phyloP scores from a whole-genome alignment of 1,140 invertebrate genomes.

The Chironomus striatipennis region DNA sequence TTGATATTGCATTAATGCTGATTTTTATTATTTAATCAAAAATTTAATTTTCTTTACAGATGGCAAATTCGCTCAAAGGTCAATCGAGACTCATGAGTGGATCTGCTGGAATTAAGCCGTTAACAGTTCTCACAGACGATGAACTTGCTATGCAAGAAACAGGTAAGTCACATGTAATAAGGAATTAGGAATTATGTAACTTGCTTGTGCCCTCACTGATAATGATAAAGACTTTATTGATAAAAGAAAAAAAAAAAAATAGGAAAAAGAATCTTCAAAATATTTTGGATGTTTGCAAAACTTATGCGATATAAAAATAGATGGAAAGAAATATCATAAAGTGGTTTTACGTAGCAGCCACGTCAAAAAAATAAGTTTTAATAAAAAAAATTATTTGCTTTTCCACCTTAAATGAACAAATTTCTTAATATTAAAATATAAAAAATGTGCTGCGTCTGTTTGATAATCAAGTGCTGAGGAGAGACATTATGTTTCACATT shows the following conservation, averaged over 20 bases:
- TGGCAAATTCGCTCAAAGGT: background rate
- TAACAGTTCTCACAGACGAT: constrained; percentile 64
- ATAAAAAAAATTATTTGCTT: background rate
- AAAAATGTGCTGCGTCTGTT: no score
- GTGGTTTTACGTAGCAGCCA: constrained; percentile 30
- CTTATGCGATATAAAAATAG: background rate
- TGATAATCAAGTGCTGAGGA: no score
- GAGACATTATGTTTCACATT: no score
- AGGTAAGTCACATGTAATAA: constrained; percentile 44
- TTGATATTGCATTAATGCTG: background rate
- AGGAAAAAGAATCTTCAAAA: constrained; percentile 22
- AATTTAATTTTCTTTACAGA: background rate
- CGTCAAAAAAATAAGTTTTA: constrained; percentile 37
- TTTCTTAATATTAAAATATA: no score
- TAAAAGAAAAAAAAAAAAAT: constrained; percentile 22
- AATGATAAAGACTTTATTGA: constrained; percentile 24
- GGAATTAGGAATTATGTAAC: constrained; percentile 25
- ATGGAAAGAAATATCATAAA: background rate
- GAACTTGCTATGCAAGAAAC: constrained; percentile 70
- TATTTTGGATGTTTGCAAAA: background rate
- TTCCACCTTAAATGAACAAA: no score
- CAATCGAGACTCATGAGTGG: background rate
- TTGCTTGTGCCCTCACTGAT: constrained; percentile 25
- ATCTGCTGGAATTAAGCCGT: constrained; percentile 36
- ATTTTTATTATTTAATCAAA: background rate